Evolutionary conservation across 2,797 vertebrate genomes (phyloP).

Genomic region (Muscicapa comitata): DNA sequence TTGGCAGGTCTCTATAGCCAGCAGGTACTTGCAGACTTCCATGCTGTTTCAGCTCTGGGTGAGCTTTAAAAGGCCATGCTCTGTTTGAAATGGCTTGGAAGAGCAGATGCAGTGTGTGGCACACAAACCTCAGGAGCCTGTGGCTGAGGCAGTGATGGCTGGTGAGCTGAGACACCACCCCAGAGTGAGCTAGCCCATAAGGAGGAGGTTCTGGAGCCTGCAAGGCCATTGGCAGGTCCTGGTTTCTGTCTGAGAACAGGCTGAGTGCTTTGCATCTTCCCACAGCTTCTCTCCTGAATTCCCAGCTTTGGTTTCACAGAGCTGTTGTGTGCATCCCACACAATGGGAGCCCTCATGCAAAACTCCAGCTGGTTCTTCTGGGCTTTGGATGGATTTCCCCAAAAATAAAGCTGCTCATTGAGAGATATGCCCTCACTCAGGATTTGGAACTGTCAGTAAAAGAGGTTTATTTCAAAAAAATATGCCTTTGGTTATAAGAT

Average conservation of each 20-base stretch:
- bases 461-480: background rate
- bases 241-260: background rate
- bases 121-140: background rate
- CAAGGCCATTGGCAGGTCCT: background rate
- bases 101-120: background rate
- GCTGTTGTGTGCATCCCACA: accelerated
- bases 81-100: background rate
- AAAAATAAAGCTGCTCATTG: background rate
- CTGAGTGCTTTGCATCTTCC: background rate
- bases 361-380: background rate
- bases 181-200: background rate
- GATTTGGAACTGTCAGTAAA: background rate
- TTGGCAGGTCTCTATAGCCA: background rate
- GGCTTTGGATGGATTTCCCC: background rate
- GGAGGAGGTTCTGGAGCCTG: background rate
- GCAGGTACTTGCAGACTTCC: background rate
- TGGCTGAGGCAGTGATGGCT: background rate
- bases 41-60: background rate
- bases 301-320: background rate
- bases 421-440: background rate
- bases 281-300: background rate
- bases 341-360: background rate
- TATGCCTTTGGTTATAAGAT: background rate
- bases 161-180: background rate
- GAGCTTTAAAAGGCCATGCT: background rate